Base-by-base conservation (phyloP, 2,888 invertebrate species). In the Carpatolechia fugitivella region DNA sequence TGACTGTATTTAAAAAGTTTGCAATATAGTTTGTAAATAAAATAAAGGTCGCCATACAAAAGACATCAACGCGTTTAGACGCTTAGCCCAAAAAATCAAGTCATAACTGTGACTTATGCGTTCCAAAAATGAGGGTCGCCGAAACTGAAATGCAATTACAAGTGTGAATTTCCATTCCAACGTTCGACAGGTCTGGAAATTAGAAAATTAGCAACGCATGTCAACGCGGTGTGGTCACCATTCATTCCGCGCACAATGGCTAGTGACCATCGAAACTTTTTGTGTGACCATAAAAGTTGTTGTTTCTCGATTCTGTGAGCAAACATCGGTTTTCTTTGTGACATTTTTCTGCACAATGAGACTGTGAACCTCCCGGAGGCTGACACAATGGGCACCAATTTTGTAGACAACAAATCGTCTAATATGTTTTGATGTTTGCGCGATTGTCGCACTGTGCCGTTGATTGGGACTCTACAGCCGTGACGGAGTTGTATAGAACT, bases 351-450 rank as follows among this genome's bases (percentile, higher is more conserved):
- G 72, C 61, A 80, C 78, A 80, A 80, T 76, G 64, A 61, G 60
- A 62, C 69, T 68, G 76, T 70, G 69, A 67, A 81, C 83, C 70
- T 77, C 88, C 89, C 82, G 86, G 80, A 69, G 89, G 62, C 71
- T 61, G 52, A 8, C 35, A 85, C 75, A 88, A 88, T 76, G 70
- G 66, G 67, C 72, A 70, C 80, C 83, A 85, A 90, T 88, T 86
- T 85, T 62, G 75, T 70, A 76, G 75, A 89, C 87, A 89, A 89
- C 78, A 61, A 63, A 59, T 62, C 61, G 70, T 78, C 75, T 89
- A 90, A 90, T 90, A 85, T 90, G 90, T 90, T 90, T 87, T 88
- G 88, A 87, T 88, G 80, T 80, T 79, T 79, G 67, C 70, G 71
- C 72, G 68, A 77, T 85, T 83, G 78, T 82, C 60, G 56, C 55